Conservation (phyloP, 2,797 vertebrate species). For the Brachymystax lenok region DNA sequence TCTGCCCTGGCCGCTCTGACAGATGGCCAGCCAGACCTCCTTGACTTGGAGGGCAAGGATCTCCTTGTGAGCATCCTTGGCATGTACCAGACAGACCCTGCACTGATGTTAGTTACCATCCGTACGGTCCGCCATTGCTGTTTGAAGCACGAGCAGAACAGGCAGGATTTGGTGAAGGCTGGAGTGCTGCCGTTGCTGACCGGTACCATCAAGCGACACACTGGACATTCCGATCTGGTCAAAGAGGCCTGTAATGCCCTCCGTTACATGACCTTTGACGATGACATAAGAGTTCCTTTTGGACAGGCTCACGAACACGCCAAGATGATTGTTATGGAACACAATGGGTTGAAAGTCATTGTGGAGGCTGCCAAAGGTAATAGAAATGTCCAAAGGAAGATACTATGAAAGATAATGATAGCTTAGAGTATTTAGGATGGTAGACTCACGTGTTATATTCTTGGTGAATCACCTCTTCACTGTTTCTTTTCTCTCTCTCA, state of each 20-base stretch:
- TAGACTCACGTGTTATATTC: neutral
- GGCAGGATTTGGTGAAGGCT: conserved; percentile 84
- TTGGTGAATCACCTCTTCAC: neutral
- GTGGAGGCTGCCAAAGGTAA: conserved; percentile 90
- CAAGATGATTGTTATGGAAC: conserved; percentile 89
- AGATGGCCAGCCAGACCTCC: conserved; percentile 91
- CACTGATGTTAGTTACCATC: conserved; percentile 65
- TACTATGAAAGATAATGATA: neutral
- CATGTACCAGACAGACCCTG: conserved; percentile 44
- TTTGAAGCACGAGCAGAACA: conserved; percentile 92
- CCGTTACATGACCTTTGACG: conserved; percentile 90
- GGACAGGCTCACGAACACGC: conserved; percentile 90
- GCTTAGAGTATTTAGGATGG: neutral
- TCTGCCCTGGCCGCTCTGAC: conserved; percentile 76
- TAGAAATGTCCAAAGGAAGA: neutral
- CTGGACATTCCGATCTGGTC: conserved; percentile 69
- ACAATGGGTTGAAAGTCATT: conserved; percentile 85
- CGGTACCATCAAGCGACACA: conserved; percentile 66
- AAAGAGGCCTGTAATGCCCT: conserved; percentile 79
- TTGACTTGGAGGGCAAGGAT: conserved; percentile 79
- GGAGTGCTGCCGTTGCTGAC: conserved; percentile 81
- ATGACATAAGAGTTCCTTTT: conserved; percentile 91
- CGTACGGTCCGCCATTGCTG: conserved; percentile 80
- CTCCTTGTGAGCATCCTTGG: conserved; percentile 76
- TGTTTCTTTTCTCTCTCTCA: conserved; percentile 44